Percentiles rank a stretch among this genome's conserved stretches.
Evolutionary conservation across 92 coral and sea anemone genomes (phyloP).

Genomic region (Porites rus): DNA sequence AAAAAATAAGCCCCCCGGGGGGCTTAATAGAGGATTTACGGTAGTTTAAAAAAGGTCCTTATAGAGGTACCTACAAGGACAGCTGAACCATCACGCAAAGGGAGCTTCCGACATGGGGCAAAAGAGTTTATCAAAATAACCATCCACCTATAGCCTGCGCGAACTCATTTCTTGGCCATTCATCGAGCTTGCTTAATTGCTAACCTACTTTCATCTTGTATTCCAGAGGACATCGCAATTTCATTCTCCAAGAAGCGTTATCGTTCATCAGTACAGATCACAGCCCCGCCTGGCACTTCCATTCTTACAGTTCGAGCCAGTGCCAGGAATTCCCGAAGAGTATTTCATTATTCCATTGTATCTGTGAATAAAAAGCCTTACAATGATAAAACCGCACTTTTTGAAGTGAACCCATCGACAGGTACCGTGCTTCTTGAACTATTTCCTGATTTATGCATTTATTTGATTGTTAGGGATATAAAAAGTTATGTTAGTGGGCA

Average conservation of each 20-base stretch:
- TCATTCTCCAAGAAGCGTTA: conserved; percentile 74
- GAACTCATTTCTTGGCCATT: no score
- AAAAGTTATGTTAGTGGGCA: no score
- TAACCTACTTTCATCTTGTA: not conserved
- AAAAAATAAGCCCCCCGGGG: no score
- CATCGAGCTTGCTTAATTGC: not conserved
- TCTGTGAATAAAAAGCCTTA: conserved; percentile 61
- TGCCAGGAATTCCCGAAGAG: conserved; percentile 48
- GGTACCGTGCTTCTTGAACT: conserved; percentile 26
- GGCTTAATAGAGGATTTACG: no score
- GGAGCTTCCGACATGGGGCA: no score
- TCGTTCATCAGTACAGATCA: conserved; percentile 52
- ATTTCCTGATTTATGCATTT: not conserved
- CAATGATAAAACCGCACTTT: conserved; percentile 39
- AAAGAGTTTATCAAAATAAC: no score
- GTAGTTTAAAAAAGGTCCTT: no score
- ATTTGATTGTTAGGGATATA: not conserved
- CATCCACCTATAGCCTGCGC: no score
- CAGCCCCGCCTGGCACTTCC: conserved; percentile 56
- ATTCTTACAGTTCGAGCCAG: conserved; percentile 74
- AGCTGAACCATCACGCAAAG: no score
- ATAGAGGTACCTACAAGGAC: no score
- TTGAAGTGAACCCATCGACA: conserved; percentile 49
- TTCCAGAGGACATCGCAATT: conserved; percentile 43
- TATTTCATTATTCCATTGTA: conserved; percentile 63